These are phyloP conservation scores for Caradrina kadenii DNA, from an alignment of 2,888 invertebrate genomes.

Conservation along the genomic window DNA sequence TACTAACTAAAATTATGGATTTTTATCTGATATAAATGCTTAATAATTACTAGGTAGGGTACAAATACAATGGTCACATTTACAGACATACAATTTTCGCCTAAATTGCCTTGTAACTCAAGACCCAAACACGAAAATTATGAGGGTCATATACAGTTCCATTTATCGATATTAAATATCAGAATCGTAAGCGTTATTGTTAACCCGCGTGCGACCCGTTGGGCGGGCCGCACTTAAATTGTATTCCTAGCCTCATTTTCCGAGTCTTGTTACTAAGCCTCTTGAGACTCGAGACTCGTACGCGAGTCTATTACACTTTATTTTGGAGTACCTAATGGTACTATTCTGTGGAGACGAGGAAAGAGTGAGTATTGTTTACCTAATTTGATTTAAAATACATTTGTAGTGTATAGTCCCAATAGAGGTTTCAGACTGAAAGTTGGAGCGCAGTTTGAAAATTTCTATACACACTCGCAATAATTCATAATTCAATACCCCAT, in stretches of 20 bases:
- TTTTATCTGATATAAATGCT: too few relatives aligned
- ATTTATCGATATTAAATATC: slow-evolving; percentile 53
- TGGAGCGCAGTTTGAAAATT: not conserved
- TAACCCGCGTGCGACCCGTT: slow-evolving; percentile 40
- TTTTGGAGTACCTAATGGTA: slow-evolving; percentile 36
- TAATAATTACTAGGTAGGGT: not conserved
- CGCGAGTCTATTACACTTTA: slow-evolving; percentile 39
- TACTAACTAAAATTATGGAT: too few relatives aligned
- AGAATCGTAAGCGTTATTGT: slow-evolving; percentile 56
- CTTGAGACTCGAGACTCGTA: slow-evolving; percentile 47
- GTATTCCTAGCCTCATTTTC: slow-evolving; percentile 52
- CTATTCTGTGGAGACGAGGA: slow-evolving; percentile 9
- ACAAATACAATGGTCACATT: not conserved
- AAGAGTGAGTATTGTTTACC: slow-evolving; percentile 16
- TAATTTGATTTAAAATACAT: slow-evolving; percentile 4
- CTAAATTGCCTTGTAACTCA: slow-evolving; percentile 24
- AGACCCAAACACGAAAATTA: slow-evolving; percentile 22
- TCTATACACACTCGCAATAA: not conserved
- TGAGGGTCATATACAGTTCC: slow-evolving; percentile 1
- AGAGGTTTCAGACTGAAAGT: not conserved
- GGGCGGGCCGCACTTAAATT: slow-evolving; percentile 58
- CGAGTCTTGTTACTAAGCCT: slow-evolving; percentile 50
- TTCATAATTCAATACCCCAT: not conserved
- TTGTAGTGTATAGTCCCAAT: not conserved
- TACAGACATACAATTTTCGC: not conserved